Conservation (phyloP, 2,888 invertebrate species). For the Gymnoscelis rufifasciata region DNA sequence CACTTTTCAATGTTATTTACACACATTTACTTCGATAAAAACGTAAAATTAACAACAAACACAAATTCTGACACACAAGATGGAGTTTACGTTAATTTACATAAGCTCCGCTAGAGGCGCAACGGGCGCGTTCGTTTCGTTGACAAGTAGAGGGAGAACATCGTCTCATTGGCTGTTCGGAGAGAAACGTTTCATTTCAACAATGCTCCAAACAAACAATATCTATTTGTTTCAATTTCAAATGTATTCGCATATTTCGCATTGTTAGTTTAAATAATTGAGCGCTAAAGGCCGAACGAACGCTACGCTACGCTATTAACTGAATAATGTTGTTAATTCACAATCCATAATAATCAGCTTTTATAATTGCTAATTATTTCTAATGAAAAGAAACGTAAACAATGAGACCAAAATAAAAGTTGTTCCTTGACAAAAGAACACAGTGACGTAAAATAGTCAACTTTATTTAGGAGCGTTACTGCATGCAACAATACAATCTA, state of each 20-base stretch:
- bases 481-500: constrained; percentile 31
- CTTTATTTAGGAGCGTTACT: constrained; percentile 32
- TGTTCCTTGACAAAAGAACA: not conserved
- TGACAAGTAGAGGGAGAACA: constrained; percentile 46
- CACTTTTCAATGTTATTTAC: constrained; percentile 53
- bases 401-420: constrained; percentile 23
- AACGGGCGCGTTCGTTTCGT: constrained; percentile 30
- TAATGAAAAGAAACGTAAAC: constrained; percentile 42
- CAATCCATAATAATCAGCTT: too few relatives aligned
- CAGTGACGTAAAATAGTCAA: constrained; percentile 14
- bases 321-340: too few relatives aligned
- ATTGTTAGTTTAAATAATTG: too few relatives aligned
- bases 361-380: too few relatives aligned
- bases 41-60: constrained; percentile 76
- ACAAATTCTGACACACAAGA: constrained; percentile 81
- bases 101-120: constrained; percentile 71
- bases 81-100: constrained; percentile 80
- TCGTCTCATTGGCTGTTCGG: constrained; percentile 48
- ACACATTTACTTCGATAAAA: constrained; percentile 57
- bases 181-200: constrained; percentile 49
- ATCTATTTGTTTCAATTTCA: not conserved
- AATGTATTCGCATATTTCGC: too few relatives aligned
- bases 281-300: too few relatives aligned
- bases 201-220: not conserved
- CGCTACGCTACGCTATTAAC: too few relatives aligned